phyloP scores from a whole-genome alignment of 2,113 vertebrate species.

The Actinemys pallida region DNA sequence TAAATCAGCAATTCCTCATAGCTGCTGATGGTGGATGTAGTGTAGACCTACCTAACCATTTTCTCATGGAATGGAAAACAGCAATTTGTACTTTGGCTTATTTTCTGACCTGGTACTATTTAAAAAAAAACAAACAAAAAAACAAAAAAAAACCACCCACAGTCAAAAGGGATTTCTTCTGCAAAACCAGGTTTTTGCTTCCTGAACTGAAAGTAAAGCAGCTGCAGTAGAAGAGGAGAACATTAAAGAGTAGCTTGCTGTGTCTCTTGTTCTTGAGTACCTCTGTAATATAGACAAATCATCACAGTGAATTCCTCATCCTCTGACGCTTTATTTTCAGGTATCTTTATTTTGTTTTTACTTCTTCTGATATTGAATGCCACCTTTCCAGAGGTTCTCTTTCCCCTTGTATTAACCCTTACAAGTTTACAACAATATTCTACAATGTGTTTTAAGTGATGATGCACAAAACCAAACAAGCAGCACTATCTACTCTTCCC shows the following conservation, averaged over 20 bases:
- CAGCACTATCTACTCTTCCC: neutral
- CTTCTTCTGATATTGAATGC: neutral
- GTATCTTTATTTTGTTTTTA: neutral
- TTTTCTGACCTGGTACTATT: neutral
- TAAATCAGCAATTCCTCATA: neutral
- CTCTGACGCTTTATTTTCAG: neutral
- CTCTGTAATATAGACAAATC: neutral
- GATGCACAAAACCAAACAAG: neutral
- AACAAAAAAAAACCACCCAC: neutral
- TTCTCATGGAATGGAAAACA: neutral
- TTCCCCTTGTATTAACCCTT: neutral
- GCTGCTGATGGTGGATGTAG: neutral
- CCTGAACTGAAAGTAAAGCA: slow-evolving; percentile 15
- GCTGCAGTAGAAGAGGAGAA: neutral
- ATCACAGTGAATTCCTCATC: neutral
- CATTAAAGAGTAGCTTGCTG: neutral
- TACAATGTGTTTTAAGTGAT: neutral
- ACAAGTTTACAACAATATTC: neutral
- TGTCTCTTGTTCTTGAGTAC: neutral
- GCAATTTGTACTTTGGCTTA: neutral
- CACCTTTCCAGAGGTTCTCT: neutral
- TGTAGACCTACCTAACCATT: neutral
- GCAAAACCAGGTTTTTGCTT: neutral
- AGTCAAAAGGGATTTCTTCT: neutral
- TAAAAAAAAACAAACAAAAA: too few relatives aligned